These are phyloP conservation scores for Potorous gilbertii DNA, from an alignment of 2,797 vertebrate species.

Conservation along the genomic window DNA sequence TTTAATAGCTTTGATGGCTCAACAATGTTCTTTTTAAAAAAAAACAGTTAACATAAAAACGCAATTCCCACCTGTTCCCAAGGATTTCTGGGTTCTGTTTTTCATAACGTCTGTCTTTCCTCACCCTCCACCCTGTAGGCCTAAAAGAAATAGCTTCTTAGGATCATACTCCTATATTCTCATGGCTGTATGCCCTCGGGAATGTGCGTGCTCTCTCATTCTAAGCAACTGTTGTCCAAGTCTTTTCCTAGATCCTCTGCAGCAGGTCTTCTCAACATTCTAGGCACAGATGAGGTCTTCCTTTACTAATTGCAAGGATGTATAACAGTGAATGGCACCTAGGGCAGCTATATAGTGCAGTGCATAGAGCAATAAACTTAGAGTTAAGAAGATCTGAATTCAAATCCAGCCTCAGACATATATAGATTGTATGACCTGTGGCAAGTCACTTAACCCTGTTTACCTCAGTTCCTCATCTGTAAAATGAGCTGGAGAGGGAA, in stretches of 20 bases:
- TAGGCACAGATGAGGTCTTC: not conserved
- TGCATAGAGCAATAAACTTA: not conserved
- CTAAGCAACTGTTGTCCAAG: not conserved
- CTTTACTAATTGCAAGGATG: not conserved
- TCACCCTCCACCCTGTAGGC: not conserved
- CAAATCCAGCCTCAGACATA: not conserved
- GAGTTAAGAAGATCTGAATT: not conserved
- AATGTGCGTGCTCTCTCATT: not conserved
- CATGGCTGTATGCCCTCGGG: not conserved
- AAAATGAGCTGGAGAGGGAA: not conserved
- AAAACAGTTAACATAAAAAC: slow-evolving; percentile 24
- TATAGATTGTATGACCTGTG: not conserved
- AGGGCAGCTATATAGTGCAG: not conserved
- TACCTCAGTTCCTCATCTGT: not conserved
- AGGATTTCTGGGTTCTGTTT: slow-evolving; percentile 48
- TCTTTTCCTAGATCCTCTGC: not conserved
- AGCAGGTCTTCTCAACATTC: not conserved
- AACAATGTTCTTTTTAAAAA: slow-evolving; percentile 41
- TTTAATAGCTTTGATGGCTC: slow-evolving; percentile 75
- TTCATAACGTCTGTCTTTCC: not conserved
- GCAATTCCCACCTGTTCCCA: slow-evolving; percentile 62
- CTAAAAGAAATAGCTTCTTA: not conserved
- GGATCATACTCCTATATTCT: not conserved
- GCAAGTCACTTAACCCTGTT: not conserved
- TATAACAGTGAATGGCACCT: not conserved